These are phyloP conservation scores for Dendrocincla fuliginosa DNA, from an alignment of 2,797 vertebrate species.

Conservation along the genomic window DNA sequence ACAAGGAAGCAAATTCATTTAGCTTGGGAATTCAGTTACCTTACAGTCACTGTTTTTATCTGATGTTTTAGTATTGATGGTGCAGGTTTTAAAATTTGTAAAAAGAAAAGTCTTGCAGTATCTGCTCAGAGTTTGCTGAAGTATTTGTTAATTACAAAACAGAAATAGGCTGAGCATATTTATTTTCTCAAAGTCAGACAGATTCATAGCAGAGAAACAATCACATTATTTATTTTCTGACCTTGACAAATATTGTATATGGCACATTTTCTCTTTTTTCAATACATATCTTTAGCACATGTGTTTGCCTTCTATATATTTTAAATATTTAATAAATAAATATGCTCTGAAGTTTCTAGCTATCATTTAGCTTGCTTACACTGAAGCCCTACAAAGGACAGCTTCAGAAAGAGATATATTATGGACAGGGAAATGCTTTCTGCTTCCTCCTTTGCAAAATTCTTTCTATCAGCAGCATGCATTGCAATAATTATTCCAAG, in stretches of 20 bases:
- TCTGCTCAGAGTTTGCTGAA: neutral
- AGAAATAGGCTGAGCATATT: neutral
- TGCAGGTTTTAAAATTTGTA: neutral
- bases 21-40: neutral
- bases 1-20: neutral
- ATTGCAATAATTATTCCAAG: conserved; percentile 45
- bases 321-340: conserved; percentile 22
- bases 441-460: neutral
- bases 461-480: conserved; percentile 5
- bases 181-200: neutral
- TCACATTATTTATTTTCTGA: neutral
- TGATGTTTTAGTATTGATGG: neutral
- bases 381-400: neutral
- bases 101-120: neutral
- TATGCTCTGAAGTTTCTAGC: conserved; percentile 6
- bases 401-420: neutral
- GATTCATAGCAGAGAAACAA: neutral
- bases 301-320: neutral
- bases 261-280: neutral
- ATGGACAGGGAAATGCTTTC: neutral
- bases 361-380: conserved; percentile 14
- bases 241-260: neutral
- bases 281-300: neutral
- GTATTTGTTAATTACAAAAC: neutral
- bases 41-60: neutral